These are phyloP conservation scores for Anarhynchus alexandrinus DNA, from an alignment of 2,113 vertebrate species.

Conservation along the genomic window DNA sequence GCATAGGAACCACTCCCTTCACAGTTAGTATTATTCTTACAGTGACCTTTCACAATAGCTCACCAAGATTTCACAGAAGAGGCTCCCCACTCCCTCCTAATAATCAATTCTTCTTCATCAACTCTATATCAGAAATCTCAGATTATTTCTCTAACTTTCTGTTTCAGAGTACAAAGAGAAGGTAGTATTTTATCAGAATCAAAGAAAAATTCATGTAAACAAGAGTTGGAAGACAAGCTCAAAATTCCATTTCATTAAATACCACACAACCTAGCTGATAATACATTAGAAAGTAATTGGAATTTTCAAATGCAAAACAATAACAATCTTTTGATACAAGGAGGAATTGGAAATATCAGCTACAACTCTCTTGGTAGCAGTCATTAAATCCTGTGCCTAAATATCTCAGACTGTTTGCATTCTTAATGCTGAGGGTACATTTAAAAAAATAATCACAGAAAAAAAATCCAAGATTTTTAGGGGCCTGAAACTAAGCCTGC, in stretches of 20 bases:
- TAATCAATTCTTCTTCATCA: not conserved
- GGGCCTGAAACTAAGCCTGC: not conserved
- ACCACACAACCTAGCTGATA: not conserved
- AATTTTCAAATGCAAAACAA: not conserved
- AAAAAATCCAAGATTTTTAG: not conserved
- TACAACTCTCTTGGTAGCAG: not conserved
- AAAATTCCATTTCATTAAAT: not conserved
- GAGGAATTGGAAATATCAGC: not conserved
- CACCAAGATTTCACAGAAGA: rapidly evolving
- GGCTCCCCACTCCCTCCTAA: not conserved
- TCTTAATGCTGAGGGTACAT: not conserved
- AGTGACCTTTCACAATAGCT: not conserved
- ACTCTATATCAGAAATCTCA: not conserved
- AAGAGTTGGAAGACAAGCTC: not conserved
- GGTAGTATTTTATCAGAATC: not conserved
- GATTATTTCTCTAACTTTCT: not conserved
- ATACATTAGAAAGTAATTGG: not conserved
- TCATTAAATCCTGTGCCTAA: not conserved
- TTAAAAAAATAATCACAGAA: not conserved
- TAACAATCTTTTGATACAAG: not conserved
- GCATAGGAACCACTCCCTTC: too few relatives aligned
- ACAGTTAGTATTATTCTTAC: not conserved
- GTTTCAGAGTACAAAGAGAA: not conserved
- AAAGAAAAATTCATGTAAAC: not conserved
- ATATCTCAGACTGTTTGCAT: not conserved